Evolutionary conservation across 2,113 vertebrate genomes (phyloP).

Genomic region (Nibea coibor): DNA sequence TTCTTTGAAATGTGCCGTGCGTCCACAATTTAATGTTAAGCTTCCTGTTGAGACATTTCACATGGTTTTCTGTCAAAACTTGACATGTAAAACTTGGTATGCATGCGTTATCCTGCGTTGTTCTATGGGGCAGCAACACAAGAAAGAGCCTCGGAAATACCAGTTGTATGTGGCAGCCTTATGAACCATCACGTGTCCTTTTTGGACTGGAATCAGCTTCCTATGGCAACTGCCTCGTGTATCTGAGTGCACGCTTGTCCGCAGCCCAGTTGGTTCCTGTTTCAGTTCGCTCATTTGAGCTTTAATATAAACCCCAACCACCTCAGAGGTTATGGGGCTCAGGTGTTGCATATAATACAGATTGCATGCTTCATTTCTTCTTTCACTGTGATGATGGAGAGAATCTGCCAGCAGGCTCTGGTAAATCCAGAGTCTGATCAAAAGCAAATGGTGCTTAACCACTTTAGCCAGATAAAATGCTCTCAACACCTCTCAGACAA

Average conservation of each 20-base stretch:
- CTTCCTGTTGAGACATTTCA: neutral
- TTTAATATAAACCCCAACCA: neutral
- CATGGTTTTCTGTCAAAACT: neutral
- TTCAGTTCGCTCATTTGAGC: neutral
- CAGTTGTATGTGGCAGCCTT: neutral
- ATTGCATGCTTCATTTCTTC: neutral
- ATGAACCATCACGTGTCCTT: neutral
- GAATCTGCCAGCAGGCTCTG: neutral
- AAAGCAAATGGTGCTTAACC: neutral
- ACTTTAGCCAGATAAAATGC: neutral
- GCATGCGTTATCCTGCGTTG: neutral
- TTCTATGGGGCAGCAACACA: neutral
- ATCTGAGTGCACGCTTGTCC: neutral
- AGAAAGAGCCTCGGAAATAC: neutral
- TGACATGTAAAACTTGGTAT: neutral
- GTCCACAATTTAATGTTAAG: neutral
- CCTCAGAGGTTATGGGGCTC: neutral
- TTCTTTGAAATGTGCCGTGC: neutral
- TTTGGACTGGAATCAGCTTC: neutral
- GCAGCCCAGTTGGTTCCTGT: neutral
- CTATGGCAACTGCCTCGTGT: neutral
- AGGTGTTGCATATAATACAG: neutral
- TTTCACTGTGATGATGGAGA: neutral
- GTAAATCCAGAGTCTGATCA: neutral
- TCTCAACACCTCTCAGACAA: neutral